Base-by-base conservation (phyloP, 2,888 invertebrate genomes). In the Corbicula japonica region DNA sequence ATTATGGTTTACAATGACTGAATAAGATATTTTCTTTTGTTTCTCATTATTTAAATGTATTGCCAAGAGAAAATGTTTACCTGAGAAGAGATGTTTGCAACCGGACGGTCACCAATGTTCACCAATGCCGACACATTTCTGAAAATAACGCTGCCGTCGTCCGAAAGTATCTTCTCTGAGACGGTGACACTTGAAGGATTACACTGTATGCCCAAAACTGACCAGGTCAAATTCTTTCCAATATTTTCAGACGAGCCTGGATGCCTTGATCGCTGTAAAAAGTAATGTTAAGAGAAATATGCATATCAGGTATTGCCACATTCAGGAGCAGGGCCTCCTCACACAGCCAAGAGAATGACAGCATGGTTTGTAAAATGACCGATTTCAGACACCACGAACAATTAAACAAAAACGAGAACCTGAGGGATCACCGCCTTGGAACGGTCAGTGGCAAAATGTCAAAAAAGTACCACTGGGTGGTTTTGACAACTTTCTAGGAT, bases 191-290 rank as follows among this genome's bases (percentile, higher is more conserved):
- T 5, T 12, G 18, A 21, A 18, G 69, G 75, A 32, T 61, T 30
- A 62, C 75, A 75, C 15, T 34, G 50, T 54, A 75, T 75, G 34
- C 75, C 62, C 28, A 46, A 30, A 12, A 73, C 73, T 26, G 54
- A 65, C 73, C 73, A 73, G 41, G 15, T n/a, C 46, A n/a, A n/a
- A n/a, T n/a, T n/a, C n/a, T n/a, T n/a, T n/a, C n/a, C n/a, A n/a
- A n/a, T n/a, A n/a, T n/a, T n/a, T n/a, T n/a, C n/a, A n/a, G n/a
- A n/a, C n/a, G n/a, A n/a, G n/a, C n/a, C n/a, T n/a, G 32, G 28
- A 50, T 32, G 10, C 48, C 68, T 6, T 76, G 72, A 32, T 69
- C 73, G n/a, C 48, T 21, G 23, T 28, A 23, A 8, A 3, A 23
- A 26, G n/a, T 38, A 15, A 38, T 10, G 8, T 38, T 15, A 15